Conservation (phyloP, 2,888 invertebrate genomes). For the Panzeria rudis region DNA sequence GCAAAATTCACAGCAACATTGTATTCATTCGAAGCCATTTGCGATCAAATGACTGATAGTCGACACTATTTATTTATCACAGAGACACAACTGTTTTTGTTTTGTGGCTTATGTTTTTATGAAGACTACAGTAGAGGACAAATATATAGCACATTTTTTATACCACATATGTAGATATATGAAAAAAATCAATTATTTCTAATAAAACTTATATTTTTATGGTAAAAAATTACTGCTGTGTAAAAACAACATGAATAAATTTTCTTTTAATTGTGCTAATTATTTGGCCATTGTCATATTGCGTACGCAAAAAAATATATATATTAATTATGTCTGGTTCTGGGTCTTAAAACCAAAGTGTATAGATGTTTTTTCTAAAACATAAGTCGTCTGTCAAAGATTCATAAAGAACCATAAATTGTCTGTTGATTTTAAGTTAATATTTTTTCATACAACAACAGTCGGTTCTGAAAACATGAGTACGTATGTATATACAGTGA, state of each 20-base stretch:
- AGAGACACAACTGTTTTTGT: constrained; percentile 6
- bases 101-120: not conserved
- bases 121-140: constrained; percentile 10
- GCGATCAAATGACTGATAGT: constrained; percentile 56
- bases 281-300: not conserved
- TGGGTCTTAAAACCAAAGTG: constrained; percentile 43
- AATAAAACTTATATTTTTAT: not conserved
- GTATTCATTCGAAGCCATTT: constrained; percentile 27
- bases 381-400: constrained; percentile 49
- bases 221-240: not conserved
- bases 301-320: not conserved
- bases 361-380: constrained; percentile 43
- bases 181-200: not conserved
- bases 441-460: constrained; percentile 26
- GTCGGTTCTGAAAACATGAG: not conserved
- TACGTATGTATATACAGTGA: not conserved
- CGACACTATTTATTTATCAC: constrained; percentile 41
- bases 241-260: not conserved
- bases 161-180: not conserved
- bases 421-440: constrained; percentile 31
- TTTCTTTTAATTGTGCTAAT: not conserved
- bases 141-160: constrained; percentile 12
- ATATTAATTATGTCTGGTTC: constrained; percentile 41
- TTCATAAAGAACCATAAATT: constrained; percentile 39
- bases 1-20: constrained; percentile 61